These are phyloP conservation scores for Nasonia vitripennis DNA, from an alignment of 1,140 invertebrate species.

Conservation along the genomic window DNA sequence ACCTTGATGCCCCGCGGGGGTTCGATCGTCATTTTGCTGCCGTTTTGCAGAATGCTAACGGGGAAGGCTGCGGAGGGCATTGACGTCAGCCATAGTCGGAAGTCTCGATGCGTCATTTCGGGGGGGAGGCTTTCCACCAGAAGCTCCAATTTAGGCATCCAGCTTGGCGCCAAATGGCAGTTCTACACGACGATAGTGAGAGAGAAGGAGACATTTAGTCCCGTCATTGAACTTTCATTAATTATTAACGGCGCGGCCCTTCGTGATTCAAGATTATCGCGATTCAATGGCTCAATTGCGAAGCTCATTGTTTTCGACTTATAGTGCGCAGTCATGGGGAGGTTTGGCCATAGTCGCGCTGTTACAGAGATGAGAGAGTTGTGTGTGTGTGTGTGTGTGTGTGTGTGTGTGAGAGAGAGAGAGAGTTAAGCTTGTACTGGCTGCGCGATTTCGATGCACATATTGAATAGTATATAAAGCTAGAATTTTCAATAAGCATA, in stretches of 20 bases:
- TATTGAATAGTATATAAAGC: no score
- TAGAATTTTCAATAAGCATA: no score
- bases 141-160: constrained; percentile 81
- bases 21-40: constrained; percentile 85
- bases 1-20: constrained; percentile 81
- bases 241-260: no score
- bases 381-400: no score
- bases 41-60: constrained; percentile 82
- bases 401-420: no score
- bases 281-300: not conserved
- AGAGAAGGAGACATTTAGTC: constrained; percentile 5
- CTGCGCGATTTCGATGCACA: no score
- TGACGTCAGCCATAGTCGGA: constrained; percentile 85
- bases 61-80: constrained; percentile 81
- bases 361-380: no score
- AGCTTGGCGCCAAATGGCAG: constrained; percentile 84
- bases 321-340: not conserved
- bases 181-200: constrained; percentile 74
- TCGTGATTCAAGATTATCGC: not conserved
- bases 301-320: not conserved
- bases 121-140: constrained; percentile 76
- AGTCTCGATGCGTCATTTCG: constrained; percentile 77
- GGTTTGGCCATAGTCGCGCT: no score
- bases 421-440: no score
- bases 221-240: not conserved